Conservation (phyloP, 2,113 vertebrate genomes). For the Aegotheles bennettii region DNA sequence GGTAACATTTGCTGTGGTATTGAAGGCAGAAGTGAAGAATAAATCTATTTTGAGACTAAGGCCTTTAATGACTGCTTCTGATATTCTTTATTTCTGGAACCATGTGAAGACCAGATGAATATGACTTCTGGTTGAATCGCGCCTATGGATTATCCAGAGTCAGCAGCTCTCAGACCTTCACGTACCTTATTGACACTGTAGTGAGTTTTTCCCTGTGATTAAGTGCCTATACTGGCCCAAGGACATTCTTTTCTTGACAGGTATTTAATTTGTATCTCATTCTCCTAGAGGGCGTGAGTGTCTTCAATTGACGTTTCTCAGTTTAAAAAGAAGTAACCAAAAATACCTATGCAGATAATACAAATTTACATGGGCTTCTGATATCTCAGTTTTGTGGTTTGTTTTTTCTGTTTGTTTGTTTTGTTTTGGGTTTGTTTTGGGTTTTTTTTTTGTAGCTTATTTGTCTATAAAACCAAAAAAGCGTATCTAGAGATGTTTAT, state of each 20-base stretch:
- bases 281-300: neutral
- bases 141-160: neutral
- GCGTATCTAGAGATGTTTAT: neutral
- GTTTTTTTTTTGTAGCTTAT: too few species aligned
- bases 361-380: neutral
- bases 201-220: neutral
- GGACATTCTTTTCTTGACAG: neutral
- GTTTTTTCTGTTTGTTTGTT: too few species aligned
- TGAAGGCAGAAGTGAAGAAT: neutral
- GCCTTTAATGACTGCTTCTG: neutral
- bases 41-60: neutral
- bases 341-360: neutral
- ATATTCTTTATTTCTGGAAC: neutral
- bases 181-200: neutral
- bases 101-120: neutral
- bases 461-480: neutral
- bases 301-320: neutral
- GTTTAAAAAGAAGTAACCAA: neutral
- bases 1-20: neutral
- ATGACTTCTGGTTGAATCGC: neutral
- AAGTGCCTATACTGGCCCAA: neutral
- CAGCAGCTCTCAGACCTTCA: neutral
- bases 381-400: neutral
- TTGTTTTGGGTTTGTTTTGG: too few species aligned
- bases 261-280: neutral